Evolutionary conservation across 92 coral and sea anemone genomes (phyloP).

Genomic region (Scolanthus callimorphus): DNA sequence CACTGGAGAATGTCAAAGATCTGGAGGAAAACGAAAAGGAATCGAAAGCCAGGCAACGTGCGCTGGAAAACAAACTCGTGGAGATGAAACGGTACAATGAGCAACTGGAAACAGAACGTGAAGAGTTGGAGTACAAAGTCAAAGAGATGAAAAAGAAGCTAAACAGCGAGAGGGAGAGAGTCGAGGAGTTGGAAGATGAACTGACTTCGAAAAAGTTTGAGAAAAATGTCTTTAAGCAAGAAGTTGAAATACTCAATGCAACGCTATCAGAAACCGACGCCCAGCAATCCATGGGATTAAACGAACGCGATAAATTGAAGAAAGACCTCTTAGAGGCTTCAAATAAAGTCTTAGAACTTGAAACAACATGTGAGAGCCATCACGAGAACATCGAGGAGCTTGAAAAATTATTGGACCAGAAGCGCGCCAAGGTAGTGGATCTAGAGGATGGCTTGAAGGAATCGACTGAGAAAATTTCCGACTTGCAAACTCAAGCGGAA

Average conservation of each 20-base stretch:
- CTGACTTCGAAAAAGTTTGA: conserved; percentile 54
- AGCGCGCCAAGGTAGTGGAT: conserved; percentile 39
- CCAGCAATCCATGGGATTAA: conserved; percentile 32
- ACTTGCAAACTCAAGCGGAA: conserved; percentile 58
- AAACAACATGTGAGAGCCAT: conserved; percentile 45
- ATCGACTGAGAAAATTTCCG: conserved; percentile 35
- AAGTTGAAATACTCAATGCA: conserved; percentile 50
- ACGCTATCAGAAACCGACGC: conserved; percentile 56
- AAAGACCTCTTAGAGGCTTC: conserved; percentile 50
- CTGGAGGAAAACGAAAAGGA: conserved; percentile 44
- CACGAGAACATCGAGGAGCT: conserved; percentile 57
- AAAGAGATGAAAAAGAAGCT: conserved; percentile 58
- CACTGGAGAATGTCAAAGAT: conserved; percentile 49
- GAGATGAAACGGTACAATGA: conserved; percentile 43
- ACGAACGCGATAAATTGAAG: conserved; percentile 61
- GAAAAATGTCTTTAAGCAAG: conserved; percentile 42
- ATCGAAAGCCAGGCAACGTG: conserved; percentile 40
- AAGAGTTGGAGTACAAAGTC: conserved; percentile 56
- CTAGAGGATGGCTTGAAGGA: conserved; percentile 62
- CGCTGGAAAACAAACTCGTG: conserved; percentile 38
- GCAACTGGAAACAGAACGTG: conserved; percentile 46
- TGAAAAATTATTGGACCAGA: conserved; percentile 51
- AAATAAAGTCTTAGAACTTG: conserved; percentile 57
- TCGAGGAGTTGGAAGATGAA: conserved; percentile 51
- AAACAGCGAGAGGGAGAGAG: conserved; percentile 49